These are phyloP conservation scores for Dione juno DNA, from an alignment of 2,888 invertebrate species.

Conservation along the genomic window DNA sequence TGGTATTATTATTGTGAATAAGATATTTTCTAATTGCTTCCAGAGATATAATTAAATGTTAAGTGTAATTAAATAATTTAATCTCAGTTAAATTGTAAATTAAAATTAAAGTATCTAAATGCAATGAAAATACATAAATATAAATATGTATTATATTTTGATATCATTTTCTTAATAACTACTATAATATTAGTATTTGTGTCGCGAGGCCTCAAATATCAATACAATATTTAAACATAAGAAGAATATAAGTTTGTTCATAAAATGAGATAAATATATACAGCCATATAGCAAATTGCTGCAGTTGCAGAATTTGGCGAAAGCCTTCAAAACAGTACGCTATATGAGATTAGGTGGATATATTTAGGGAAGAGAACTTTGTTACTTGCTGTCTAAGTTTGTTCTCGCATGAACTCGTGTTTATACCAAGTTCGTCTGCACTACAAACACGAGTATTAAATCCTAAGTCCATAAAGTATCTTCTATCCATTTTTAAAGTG, in stretches of 20 bases:
- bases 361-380: conserved; percentile 7
- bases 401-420: conserved; percentile 7
- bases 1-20: not conserved
- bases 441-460: conserved; percentile 29
- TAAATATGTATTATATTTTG: too few relatives aligned
- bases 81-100: not conserved
- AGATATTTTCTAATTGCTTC: not conserved
- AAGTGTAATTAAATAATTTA: not conserved
- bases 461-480: conserved; percentile 18
- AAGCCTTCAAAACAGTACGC: conserved; percentile 22
- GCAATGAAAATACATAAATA: too few relatives aligned
- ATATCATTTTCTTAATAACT: too few relatives aligned
- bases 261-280: not conserved
- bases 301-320: conserved; percentile 4
- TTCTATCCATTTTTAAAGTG: conserved; percentile 14
- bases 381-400: not conserved
- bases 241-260: not conserved
- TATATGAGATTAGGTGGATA: conserved; percentile 8
- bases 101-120: not conserved
- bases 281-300: not conserved
- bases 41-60: not conserved
- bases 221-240: too few relatives aligned
- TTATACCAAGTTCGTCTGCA: conserved; percentile 26
- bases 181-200: too few relatives aligned
- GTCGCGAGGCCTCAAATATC: too few relatives aligned